Base-by-base conservation (phyloP, 2,113 vertebrate genomes). In the Aegypius monachus region DNA sequence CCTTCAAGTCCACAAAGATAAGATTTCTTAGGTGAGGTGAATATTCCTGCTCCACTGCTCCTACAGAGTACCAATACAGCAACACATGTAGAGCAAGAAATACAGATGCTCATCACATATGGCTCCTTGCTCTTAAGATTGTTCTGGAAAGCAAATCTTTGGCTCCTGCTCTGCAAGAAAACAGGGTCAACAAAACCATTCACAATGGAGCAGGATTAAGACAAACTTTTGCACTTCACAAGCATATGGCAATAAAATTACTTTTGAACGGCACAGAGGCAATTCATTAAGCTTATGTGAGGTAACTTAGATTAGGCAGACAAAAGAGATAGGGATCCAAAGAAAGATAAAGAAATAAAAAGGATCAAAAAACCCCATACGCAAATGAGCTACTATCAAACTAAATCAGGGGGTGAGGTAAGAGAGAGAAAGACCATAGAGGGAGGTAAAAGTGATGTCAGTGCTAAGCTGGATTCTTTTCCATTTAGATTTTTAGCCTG, bases 341-440 rank as follows among this genome's bases (percentile, higher is more conserved):
- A 86, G 47, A 83, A 73, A 62, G 18, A 34, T 16, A 23, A 43
- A 50, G 22, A 75, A 86, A 59, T n/a, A 15, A 42, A 81, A 79
- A 34, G 2, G 12, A 47, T 53, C 5, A 18, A 40, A 68, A 23
- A 45, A 32, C 5, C 8, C 6, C 8, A 26, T 5, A 36, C 0
- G 3, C 32, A 63, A 81, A 50, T 72, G 0, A 83, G 29, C 26
- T 65, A 14, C 16, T 10, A 13, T 19, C 15, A 50, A 59, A 88
- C 66, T 22, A 85, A 48, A 34, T 66, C 3, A 6, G 13, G 8
- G 20, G 34, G 13, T 47, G 23, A 45, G 16, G 5, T 14, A 18
- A 11, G 31, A 62, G 16, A 72, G 19, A 62, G 25, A 75, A 68
- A 42, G 17, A 10, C 4, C 17, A 20, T 7, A 40, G 22, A 47